These are phyloP conservation scores for Halichoeres trimaculatus DNA, from an alignment of 2,113 vertebrate genomes.

Conservation along the genomic window DNA sequence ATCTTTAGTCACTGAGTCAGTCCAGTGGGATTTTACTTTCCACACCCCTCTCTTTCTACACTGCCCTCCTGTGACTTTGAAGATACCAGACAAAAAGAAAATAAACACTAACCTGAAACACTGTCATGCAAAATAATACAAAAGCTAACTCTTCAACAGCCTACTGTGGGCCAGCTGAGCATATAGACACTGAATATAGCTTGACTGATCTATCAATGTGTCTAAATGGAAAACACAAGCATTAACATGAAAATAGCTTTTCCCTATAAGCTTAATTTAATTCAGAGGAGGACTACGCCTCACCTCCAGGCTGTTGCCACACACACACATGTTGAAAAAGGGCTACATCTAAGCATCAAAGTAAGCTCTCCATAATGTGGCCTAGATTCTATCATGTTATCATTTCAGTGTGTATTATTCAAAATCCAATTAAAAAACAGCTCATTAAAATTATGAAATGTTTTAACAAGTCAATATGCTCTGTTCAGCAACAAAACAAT, in stretches of 20 bases:
- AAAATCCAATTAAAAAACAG: conserved; percentile 41
- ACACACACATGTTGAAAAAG: conserved; percentile 10
- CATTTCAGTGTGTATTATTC: conserved; percentile 46
- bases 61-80: conserved; percentile 6
- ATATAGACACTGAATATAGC: conserved; percentile 16
- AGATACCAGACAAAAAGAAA: conserved; percentile 6
- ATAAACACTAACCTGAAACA: conserved; percentile 4
- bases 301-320: conserved; percentile 53
- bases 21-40: conserved; percentile 17
- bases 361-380: conserved; percentile 52
- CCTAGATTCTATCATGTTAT: conserved; percentile 65
- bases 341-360: conserved; percentile 59
- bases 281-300: conserved; percentile 44
- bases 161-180: not conserved
- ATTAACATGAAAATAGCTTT: conserved; percentile 52
- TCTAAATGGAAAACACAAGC: conserved; percentile 45
- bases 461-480: conserved; percentile 30
- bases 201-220: conserved; percentile 22
- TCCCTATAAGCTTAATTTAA: conserved; percentile 40
- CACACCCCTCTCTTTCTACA: not conserved
- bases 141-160: not conserved
- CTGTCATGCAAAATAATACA: conserved; percentile 4
- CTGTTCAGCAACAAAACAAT: conserved; percentile 15
- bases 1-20: conserved; percentile 22
- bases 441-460: conserved; percentile 36